Evolutionary conservation across 2,888 invertebrate species (phyloP).

Genomic region (Miltochrista miniata): DNA sequence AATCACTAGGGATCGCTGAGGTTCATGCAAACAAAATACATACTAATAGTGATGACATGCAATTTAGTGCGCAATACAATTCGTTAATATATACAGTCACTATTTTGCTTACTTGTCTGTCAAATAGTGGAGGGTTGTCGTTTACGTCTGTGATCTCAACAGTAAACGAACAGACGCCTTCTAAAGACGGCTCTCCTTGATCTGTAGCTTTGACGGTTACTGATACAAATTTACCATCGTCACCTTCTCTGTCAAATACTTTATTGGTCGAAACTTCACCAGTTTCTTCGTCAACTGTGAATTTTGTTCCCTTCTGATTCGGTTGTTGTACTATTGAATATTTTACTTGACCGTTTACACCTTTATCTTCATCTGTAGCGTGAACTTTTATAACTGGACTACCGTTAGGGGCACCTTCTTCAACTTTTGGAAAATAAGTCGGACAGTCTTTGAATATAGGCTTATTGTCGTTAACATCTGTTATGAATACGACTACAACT

Average conservation of each 20-base stretch:
- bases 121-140: slow-evolving; percentile 97
- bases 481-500: slow-evolving; percentile 97
- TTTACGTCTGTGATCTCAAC: slow-evolving; percentile 99
- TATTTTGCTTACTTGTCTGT: slow-evolving; percentile 90
- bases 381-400: slow-evolving; percentile 97
- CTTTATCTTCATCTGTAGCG: slow-evolving; percentile 98
- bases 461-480: slow-evolving; percentile 98
- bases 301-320: slow-evolving; percentile 97
- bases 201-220: slow-evolving; percentile 99
- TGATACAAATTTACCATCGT: slow-evolving; percentile 97
- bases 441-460: slow-evolving; percentile 97
- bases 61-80: slow-evolving; percentile 42
- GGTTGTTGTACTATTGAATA: slow-evolving; percentile 99
- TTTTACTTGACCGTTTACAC: slow-evolving; percentile 97
- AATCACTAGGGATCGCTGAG: slow-evolving; percentile 37
- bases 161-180: slow-evolving; percentile 99
- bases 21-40: slow-evolving; percentile 47
- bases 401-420: slow-evolving; percentile 97
- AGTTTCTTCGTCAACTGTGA: slow-evolving; percentile 97
- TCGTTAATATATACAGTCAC: slow-evolving; percentile 35
- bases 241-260: slow-evolving; percentile 98
- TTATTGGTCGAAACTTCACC: slow-evolving; percentile 98
- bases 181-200: slow-evolving; percentile 98
- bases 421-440: slow-evolving; percentile 96
- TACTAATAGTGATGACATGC: slow-evolving; percentile 50